Evolutionary conservation across 2,888 invertebrate species (phyloP), one percentile per base, ranked within the genome.

Genomic region (Lycia hirtaria): DNA sequence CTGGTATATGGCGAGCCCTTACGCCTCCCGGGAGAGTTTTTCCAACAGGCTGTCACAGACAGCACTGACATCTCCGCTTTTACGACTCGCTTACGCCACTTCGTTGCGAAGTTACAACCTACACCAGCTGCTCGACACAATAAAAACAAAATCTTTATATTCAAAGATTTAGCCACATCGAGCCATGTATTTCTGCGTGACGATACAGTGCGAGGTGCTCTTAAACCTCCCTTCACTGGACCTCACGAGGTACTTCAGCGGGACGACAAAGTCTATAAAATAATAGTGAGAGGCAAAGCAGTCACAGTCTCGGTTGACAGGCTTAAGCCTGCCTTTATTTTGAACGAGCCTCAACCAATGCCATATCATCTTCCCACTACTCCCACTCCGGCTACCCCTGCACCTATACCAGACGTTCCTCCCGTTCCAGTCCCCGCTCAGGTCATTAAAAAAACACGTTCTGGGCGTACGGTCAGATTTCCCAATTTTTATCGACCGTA

Each of bases 161-260:
- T 38, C 30, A 75, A 75, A 47, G 72, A 73, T 0, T 56, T 75
- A 0, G 33, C 49, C 1, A 65, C 60, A 0, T 17, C 50, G 2
- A 44, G 22, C 10, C 67, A 71, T 26, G 71, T 73, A 0, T 73
- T 71, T 43, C 51, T 74, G 0, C 28, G 71, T 0, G 70, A 73
- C 24, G 69, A 73, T 26, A 51, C 64, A 0, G 4, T 56, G 15
- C 65, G 65, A 33, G 65, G 68, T 3, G 24, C 71, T 0, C 45
- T 75, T 0, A 59, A 71, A 33, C 68, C 75, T 0, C 60, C 73
- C 0, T 75, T 73, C 38, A 53, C 71, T 0, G 73, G 73, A 1
- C 76, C 74, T 10, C 15, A 37, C 19, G 10, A 37, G 19, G 37
- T 37, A 6, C 37, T 37, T 30, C 9, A n/a, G 3, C 9, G 30